Conservation (phyloP, 2,113 vertebrate genomes). For the Syngnathus typhle region DNA sequence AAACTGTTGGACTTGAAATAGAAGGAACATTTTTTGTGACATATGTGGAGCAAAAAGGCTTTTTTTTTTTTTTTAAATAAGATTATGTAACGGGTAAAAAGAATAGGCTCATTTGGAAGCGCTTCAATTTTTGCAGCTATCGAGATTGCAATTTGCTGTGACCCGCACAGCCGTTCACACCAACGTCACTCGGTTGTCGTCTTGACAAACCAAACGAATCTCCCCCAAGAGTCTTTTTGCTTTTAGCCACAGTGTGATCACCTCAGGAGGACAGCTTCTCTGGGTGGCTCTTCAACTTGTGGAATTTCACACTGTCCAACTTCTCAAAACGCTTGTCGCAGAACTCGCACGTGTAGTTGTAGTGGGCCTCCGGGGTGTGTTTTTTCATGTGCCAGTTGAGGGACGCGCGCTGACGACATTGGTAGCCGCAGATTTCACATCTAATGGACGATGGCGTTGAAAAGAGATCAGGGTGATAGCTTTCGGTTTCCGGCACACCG, state of each 20-base stretch:
- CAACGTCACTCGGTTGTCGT: background rate
- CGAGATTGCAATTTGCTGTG: slow-evolving; percentile 15
- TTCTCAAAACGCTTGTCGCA: slow-evolving; percentile 88
- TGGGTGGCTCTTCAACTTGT: slow-evolving; percentile 86
- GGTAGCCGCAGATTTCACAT: slow-evolving; percentile 91
- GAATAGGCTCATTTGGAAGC: background rate
- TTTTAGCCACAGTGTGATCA: background rate
- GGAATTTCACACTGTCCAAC: slow-evolving; percentile 87
- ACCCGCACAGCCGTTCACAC: slow-evolving; percentile 50
- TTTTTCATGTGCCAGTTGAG: slow-evolving; percentile 97
- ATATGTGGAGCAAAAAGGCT: too few relatives aligned
- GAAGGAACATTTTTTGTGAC: too few relatives aligned
- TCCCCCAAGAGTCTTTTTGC: background rate
- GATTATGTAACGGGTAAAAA: background rate
- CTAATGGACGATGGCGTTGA: slow-evolving; percentile 48
- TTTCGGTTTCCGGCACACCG: background rate
- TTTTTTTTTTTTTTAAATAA: too few relatives aligned
- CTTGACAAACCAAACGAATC: slow-evolving; percentile 8
- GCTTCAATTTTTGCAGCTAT: background rate
- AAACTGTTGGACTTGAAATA: too few relatives aligned
- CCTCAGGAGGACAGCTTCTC: slow-evolving; percentile 75
- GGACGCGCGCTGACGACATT: slow-evolving; percentile 86
- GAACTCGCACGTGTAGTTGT: slow-evolving; percentile 87
- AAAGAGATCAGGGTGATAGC: background rate
- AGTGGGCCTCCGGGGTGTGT: slow-evolving; percentile 80